Percentiles rank a stretch among this genome's conserved stretches.
Conservation (phyloP, 2,797 vertebrate species). For the Podarcis lilfordi region DNA sequence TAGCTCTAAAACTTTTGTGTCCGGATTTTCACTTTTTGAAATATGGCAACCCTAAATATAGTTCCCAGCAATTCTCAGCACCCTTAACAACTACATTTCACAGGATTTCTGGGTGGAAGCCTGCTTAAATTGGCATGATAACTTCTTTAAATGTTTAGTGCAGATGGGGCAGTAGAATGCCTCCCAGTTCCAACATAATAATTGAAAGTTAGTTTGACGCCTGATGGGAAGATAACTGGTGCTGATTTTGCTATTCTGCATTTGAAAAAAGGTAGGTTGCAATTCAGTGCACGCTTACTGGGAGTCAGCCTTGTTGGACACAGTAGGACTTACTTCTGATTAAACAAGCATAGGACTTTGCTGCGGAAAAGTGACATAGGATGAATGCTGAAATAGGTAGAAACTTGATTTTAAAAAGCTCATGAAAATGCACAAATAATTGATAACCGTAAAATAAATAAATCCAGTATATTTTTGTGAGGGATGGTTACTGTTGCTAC, state of each 20-base stretch:
- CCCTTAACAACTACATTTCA: too few relatives aligned
- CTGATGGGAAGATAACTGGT: conserved; percentile 7
- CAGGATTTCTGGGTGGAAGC: too few relatives aligned
- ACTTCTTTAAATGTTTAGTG: too few relatives aligned
- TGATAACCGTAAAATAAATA: conserved; percentile 45
- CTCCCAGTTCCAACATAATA: neutral
- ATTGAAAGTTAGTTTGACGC: neutral
- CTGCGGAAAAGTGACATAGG: conserved; percentile 31
- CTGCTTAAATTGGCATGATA: too few relatives aligned
- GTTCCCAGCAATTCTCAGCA: too few relatives aligned
- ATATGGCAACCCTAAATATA: too few relatives aligned
- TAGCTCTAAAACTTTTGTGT: too few relatives aligned
- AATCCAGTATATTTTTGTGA: conserved; percentile 41
- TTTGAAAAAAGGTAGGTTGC: neutral
- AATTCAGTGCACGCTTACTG: neutral
- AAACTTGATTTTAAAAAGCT: conserved; percentile 36
- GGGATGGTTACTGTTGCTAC: conserved; percentile 63
- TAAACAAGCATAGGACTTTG: too few relatives aligned
- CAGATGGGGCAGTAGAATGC: neutral
- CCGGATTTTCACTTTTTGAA: too few relatives aligned
- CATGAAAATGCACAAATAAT: conserved; percentile 66
- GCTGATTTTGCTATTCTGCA: neutral
- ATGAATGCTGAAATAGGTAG: conserved; percentile 28
- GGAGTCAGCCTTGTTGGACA: neutral
- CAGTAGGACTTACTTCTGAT: too few relatives aligned